These are phyloP conservation scores for Dromius quadrimaculatus DNA, from an alignment of 2,888 invertebrate species.

Conservation along the genomic window DNA sequence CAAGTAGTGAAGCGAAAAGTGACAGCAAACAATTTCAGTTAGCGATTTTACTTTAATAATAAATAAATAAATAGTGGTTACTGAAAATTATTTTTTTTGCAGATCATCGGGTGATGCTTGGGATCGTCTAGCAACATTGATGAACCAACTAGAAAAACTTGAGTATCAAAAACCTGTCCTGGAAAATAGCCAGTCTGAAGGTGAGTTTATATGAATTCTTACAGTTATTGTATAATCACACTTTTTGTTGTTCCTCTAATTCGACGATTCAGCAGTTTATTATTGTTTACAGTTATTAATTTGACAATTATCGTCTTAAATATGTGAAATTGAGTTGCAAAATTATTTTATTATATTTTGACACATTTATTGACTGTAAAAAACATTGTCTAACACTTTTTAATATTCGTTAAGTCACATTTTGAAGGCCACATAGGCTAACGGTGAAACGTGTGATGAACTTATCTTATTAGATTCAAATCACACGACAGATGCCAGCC, in stretches of 20 bases:
- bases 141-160: conserved; percentile 79
- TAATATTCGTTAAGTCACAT: no score
- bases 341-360: conserved; percentile 28
- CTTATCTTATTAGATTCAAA: no score
- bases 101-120: conserved; percentile 82
- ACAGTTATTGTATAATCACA: conserved; percentile 34
- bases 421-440: not conserved
- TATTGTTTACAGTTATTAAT: not conserved
- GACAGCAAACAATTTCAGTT: no score
- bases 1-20: no score
- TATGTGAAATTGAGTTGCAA: no score
- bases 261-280: conserved; percentile 9
- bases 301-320: not conserved
- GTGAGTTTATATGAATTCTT: conserved; percentile 59
- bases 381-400: no score
- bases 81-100: conserved; percentile 55
- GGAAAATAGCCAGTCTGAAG: conserved; percentile 67
- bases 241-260: conserved; percentile 2
- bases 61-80: not conserved
- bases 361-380: conserved; percentile 6
- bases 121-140: conserved; percentile 81
- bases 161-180: conserved; percentile 72
- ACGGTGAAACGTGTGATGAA: no score
- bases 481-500: no score
- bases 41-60: no score